A percentile compares a stretch with the other conserved stretches of the same genome.
phyloP scores from a whole-genome alignment of 2,113 vertebrate species.

The Rissa tridactyla region DNA sequence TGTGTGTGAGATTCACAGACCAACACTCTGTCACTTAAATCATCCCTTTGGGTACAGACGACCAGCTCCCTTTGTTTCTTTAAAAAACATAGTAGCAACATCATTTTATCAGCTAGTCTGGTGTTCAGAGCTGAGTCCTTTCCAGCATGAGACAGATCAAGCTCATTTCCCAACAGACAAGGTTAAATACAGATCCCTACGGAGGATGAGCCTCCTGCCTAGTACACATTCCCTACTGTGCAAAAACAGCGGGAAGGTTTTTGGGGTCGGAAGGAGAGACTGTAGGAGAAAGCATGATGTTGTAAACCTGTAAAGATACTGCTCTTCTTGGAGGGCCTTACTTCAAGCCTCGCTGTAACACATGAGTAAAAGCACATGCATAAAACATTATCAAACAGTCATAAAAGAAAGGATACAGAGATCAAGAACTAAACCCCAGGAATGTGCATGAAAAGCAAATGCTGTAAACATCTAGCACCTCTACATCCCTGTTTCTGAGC shows the following conservation, averaged over 20 bases:
- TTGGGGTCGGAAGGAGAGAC: not conserved
- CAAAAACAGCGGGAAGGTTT: not conserved
- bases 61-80: conserved; percentile 29
- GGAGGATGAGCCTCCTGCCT: not conserved
- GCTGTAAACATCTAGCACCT: not conserved
- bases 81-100: not conserved
- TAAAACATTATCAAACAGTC: not conserved
- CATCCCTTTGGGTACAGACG: not conserved
- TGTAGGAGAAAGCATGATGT: not conserved
- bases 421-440: not conserved
- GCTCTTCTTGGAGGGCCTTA: not conserved
- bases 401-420: rapidly evolving
- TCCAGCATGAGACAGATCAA: not conserved
- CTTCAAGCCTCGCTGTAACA: not conserved
- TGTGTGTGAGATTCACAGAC: conserved; percentile 13
- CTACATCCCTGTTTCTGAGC: not conserved
- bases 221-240: not conserved
- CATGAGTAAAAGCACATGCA: not conserved
- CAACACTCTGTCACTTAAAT: conserved; percentile 2
- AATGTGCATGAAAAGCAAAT: not conserved
- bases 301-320: not conserved
- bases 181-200: not conserved
- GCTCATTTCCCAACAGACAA: not conserved
- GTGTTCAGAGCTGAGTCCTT: not conserved
- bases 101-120: conserved; percentile 13